phyloP scores from a whole-genome alignment of 1,140 invertebrate species.

The Drosophila varians region DNA sequence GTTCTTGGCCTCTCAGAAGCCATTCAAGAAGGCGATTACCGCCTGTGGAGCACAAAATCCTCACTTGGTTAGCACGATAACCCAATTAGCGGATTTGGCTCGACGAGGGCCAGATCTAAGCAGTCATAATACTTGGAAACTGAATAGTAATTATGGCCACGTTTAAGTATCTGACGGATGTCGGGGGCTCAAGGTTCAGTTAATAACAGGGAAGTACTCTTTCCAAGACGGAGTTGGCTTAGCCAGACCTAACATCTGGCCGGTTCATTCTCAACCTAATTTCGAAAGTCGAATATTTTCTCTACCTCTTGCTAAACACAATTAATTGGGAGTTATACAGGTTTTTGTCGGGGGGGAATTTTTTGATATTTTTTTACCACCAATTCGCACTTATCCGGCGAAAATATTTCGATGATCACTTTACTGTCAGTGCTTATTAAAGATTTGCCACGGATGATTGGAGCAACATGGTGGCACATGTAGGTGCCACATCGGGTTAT shows the following conservation, averaged over 20 bases:
- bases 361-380: background rate
- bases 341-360: slow-evolving; percentile 34
- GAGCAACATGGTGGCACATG: slow-evolving; percentile 6
- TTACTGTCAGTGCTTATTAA: slow-evolving; percentile 14
- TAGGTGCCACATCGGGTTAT: slow-evolving; percentile 9
- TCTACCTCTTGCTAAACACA: slow-evolving; percentile 37
- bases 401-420: slow-evolving; percentile 18
- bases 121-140: slow-evolving; percentile 47
- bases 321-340: slow-evolving; percentile 47
- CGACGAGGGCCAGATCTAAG: slow-evolving; percentile 7
- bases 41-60: slow-evolving; percentile 22
- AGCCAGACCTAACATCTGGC: background rate
- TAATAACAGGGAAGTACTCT: slow-evolving; percentile 4
- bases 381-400: background rate
- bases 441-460: slow-evolving; percentile 10
- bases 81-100: slow-evolving; percentile 42
- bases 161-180: slow-evolving; percentile 30
- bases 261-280: slow-evolving; percentile 3
- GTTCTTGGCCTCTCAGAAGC: slow-evolving; percentile 11
- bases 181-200: slow-evolving; percentile 22
- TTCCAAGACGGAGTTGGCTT: background rate
- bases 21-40: slow-evolving; percentile 40
- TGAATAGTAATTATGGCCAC: slow-evolving; percentile 27
- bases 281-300: slow-evolving; percentile 12
- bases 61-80: slow-evolving; percentile 42